Conservation (phyloP, 2,113 vertebrate species). For the Zosterops borbonicus region DNA sequence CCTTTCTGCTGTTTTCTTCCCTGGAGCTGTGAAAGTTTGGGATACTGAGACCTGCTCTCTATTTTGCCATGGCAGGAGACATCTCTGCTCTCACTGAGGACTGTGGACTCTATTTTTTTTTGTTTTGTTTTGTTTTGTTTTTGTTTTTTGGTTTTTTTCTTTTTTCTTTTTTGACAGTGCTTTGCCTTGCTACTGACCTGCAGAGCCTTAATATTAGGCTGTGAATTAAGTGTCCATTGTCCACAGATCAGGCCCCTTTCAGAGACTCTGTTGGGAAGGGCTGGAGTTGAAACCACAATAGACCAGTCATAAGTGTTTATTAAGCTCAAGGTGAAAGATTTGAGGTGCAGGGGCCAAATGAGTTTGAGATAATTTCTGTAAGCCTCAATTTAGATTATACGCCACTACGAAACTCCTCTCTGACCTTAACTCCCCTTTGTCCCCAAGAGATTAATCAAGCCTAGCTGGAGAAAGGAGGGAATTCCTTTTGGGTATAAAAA, state of each 20-base stretch:
- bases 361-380: background rate
- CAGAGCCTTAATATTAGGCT: background rate
- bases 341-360: background rate
- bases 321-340: background rate
- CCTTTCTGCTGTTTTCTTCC: background rate
- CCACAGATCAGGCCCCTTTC: background rate
- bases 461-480: background rate
- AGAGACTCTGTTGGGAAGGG: background rate
- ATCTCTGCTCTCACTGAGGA: background rate
- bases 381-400: background rate
- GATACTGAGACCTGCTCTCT: background rate
- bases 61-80: background rate
- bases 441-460: background rate
- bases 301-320: background rate
- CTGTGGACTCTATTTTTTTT: background rate
- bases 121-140: background rate
- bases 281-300: background rate
- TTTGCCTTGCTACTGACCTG: background rate
- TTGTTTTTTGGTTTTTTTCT: background rate
- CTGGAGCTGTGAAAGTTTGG: background rate
- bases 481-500: background rate
- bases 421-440: background rate
- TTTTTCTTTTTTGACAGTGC: background rate
- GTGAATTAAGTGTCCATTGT: background rate
- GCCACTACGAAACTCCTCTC: background rate